Conservation (phyloP, 2,888 invertebrate species). For the Trachelus stipa region DNA sequence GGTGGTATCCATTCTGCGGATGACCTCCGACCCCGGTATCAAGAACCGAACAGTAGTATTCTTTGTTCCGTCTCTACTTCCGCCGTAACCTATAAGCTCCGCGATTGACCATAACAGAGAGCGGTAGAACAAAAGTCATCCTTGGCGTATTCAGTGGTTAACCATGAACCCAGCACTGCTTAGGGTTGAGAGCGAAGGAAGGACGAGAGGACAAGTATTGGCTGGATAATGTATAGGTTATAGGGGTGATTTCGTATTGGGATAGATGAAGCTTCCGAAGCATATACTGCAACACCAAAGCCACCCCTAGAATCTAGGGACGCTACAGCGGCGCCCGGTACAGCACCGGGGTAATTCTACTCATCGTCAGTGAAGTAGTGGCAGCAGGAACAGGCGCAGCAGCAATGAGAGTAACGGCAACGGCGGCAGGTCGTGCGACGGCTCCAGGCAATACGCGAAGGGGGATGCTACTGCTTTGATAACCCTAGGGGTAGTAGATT, state of each 20-base stretch:
- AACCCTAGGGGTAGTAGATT: conserved; percentile 60
- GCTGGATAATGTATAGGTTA: conserved; percentile 25
- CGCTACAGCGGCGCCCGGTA: conserved; percentile 46
- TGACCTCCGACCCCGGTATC: too few relatives aligned
- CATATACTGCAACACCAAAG: background rate
- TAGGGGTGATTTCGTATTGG: conserved; percentile 21
- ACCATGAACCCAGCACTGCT: conserved; percentile 15
- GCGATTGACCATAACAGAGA: background rate
- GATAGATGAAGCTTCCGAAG: conserved; percentile 47
- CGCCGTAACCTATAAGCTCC: background rate
- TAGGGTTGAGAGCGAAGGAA: conserved; percentile 1
- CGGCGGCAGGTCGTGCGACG: background rate
- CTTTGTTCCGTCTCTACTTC: background rate
- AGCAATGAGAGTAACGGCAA: background rate
- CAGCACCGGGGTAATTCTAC: conserved; percentile 57
- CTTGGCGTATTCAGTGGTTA: conserved; percentile 39
- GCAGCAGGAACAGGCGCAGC: conserved; percentile 23
- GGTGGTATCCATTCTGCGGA: too few relatives aligned
- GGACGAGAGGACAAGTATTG: conserved; percentile 24
- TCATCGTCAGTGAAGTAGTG: conserved; percentile 54
- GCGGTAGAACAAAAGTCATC: conserved; percentile 43
- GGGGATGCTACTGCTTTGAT: conserved; percentile 48
- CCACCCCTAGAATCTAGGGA: conserved; percentile 18
- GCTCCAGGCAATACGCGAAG: conserved; percentile 16
- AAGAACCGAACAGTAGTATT: too few relatives aligned